Evolutionary conservation across 2,888 invertebrate genomes (phyloP).

Genomic region (Aporophyla nigra): DNA sequence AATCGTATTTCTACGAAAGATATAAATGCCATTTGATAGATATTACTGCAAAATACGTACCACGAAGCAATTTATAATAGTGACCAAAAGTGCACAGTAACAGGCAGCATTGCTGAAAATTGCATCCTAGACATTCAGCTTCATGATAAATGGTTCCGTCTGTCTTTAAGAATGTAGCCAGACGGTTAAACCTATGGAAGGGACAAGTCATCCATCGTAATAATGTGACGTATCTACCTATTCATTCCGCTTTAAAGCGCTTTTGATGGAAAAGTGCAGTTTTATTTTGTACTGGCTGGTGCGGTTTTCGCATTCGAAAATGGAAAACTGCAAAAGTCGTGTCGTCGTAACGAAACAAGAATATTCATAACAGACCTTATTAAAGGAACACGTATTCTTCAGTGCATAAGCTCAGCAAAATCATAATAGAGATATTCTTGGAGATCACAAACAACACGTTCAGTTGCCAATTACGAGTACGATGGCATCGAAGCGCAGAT

Average conservation of each 20-base stretch:
- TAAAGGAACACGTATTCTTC: neutral
- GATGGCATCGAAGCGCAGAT: conserved; percentile 34
- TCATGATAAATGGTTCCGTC: conserved; percentile 69
- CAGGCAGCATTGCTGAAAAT: conserved; percentile 67
- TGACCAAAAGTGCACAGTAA: conserved; percentile 67
- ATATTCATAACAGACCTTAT: neutral
- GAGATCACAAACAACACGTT: conserved; percentile 18
- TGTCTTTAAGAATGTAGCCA: conserved; percentile 67
- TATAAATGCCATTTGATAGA: conserved; percentile 31
- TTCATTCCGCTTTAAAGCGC: conserved; percentile 55
- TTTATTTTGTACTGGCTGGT: conserved; percentile 34
- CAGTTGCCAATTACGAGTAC: conserved; percentile 47
- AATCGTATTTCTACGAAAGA: conserved; percentile 8
- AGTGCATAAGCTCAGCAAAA: neutral
- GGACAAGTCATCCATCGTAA: conserved; percentile 67
- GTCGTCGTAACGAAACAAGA: neutral
- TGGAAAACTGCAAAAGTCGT: neutral
- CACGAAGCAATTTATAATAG: conserved; percentile 61
- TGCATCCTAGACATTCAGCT: conserved; percentile 69
- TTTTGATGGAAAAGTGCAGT: conserved; percentile 40
- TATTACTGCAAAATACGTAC: conserved; percentile 22
- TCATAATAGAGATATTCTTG: neutral
- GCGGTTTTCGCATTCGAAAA: conserved; percentile 19
- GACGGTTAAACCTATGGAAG: conserved; percentile 61
- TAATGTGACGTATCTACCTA: conserved; percentile 65